These are phyloP conservation scores for Sphinx pinastri DNA, from an alignment of 2,888 invertebrate genomes.

Conservation along the genomic window DNA sequence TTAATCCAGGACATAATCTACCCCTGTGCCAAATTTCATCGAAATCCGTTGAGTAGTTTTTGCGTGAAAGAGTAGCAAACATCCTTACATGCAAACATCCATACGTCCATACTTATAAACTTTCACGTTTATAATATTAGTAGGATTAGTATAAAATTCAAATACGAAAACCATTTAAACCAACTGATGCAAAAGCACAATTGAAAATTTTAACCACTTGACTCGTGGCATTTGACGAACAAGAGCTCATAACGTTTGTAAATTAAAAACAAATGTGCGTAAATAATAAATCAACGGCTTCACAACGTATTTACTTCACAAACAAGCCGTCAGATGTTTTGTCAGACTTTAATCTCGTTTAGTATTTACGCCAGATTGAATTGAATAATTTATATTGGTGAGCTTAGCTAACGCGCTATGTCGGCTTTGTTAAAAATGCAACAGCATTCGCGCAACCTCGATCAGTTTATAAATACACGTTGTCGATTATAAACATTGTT, in stretches of 20 bases:
- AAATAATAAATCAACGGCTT: slow-evolving; percentile 46
- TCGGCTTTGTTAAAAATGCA: slow-evolving; percentile 21
- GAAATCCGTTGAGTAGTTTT: too few species aligned
- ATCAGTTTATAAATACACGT: neutral
- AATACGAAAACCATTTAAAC: too few species aligned
- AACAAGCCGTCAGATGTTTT: slow-evolving; percentile 50
- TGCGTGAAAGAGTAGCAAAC: too few species aligned
- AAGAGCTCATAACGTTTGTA: slow-evolving; percentile 18
- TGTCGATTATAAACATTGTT: neutral
- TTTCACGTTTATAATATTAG: too few species aligned
- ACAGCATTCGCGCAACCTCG: slow-evolving; percentile 14
- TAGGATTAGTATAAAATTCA: too few species aligned
- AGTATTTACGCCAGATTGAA: slow-evolving; percentile 43
- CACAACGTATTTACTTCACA: slow-evolving; percentile 33
- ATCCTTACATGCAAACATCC: too few species aligned
- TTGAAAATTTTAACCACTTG: slow-evolving; percentile 27
- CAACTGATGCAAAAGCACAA: slow-evolving; percentile 9
- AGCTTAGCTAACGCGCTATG: slow-evolving; percentile 22
- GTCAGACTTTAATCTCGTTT: slow-evolving; percentile 50
- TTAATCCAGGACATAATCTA: too few species aligned
- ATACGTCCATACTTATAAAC: too few species aligned
- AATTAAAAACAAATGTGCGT: slow-evolving; percentile 44
- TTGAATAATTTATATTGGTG: slow-evolving; percentile 33
- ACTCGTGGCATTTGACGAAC: slow-evolving; percentile 14
- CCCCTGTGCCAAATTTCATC: too few species aligned